These are phyloP conservation scores for Ryuthela nishihirai DNA, from an alignment of 2,888 invertebrate genomes.

Conservation along the genomic window DNA sequence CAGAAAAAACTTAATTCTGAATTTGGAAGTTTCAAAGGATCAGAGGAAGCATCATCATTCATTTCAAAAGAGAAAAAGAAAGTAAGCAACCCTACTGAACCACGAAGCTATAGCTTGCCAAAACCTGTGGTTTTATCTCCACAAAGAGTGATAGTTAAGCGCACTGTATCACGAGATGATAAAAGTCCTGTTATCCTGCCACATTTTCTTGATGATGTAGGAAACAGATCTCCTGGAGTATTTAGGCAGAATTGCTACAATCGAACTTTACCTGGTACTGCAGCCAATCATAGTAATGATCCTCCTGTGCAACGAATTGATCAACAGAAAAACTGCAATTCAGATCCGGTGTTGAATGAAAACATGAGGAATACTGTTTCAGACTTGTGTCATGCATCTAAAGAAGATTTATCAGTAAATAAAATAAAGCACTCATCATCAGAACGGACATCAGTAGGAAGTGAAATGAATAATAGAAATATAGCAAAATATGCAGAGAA, in stretches of 20 bases:
- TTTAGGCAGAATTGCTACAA: too few species aligned
- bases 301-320: neutral
- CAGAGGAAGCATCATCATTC: neutral
- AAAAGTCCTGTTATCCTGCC: neutral
- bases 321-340: too few species aligned
- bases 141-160: constrained; percentile 7
- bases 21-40: neutral
- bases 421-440: too few species aligned
- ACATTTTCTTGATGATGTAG: neutral
- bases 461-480: too few species aligned
- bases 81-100: neutral
- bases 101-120: constrained; percentile 13
- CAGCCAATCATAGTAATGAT: neutral
- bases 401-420: too few species aligned
- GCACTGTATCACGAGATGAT: neutral
- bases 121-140: constrained; percentile 32
- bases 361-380: too few species aligned
- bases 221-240: neutral
- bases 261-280: too few species aligned
- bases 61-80: neutral
- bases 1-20: neutral
- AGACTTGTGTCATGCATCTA: too few species aligned
- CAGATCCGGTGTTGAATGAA: too few species aligned
- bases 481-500: too few species aligned
- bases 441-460: too few species aligned